Conservation (phyloP, 2,888 invertebrate species). For the Ceraclea dissimilis region DNA sequence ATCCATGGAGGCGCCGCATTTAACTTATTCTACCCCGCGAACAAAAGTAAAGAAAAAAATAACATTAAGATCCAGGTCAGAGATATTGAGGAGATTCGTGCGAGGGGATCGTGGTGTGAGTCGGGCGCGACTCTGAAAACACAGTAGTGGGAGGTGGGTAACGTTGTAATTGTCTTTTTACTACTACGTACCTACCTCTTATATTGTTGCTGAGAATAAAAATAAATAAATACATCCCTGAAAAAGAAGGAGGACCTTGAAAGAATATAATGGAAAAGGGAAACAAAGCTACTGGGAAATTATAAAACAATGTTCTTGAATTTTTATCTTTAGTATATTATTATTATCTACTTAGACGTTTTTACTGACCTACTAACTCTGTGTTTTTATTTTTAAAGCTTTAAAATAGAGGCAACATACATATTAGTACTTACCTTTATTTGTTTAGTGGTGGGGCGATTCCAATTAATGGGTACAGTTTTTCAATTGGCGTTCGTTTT, state of each 20-base stretch:
- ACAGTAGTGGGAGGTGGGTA: neutral
- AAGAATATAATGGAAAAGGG: neutral
- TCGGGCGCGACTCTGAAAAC: neutral
- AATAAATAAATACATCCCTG: neutral
- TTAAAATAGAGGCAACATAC: no score
- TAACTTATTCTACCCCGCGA: constrained; percentile 15
- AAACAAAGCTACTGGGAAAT: no score
- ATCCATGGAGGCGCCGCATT: constrained; percentile 8
- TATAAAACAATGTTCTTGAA: no score
- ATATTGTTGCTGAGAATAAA: neutral
- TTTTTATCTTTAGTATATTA: no score
- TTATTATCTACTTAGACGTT: no score
- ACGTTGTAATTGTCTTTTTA: constrained; percentile 1
- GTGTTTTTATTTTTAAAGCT: no score
- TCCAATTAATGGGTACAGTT: no score
- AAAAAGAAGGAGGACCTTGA: neutral
- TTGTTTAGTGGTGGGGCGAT: no score
- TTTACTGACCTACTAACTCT: no score
- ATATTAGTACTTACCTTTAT: no score
- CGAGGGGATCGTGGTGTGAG: neutral
- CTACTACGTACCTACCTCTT: neutral
- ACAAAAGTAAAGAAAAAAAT: constrained; percentile 22
- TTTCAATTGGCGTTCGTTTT: no score
- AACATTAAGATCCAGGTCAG: constrained; percentile 24
- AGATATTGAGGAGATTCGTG: constrained; percentile 13